A percentile compares a stretch with the other conserved stretches of the same genome.
Conservation (phyloP, 1,140 invertebrate species). For the Stegodyphus mimosarum region DNA sequence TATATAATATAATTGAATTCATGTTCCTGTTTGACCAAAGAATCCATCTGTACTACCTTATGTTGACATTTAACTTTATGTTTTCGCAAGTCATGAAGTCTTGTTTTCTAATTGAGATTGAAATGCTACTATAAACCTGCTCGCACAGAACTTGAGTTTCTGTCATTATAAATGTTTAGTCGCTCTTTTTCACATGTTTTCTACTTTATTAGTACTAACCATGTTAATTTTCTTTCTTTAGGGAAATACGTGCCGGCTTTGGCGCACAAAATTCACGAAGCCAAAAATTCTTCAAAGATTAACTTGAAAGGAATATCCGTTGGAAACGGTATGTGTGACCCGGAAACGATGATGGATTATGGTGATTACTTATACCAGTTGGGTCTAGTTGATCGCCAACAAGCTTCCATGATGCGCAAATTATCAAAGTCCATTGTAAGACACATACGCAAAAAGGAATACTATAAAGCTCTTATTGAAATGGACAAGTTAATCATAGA, state of each 20-base stretch:
- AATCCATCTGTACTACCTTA: too few species aligned
- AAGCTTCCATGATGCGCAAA: slow-evolving; percentile 58
- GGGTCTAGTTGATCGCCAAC: slow-evolving; percentile 78
- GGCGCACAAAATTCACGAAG: slow-evolving; percentile 79
- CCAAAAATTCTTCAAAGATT: slow-evolving; percentile 64
- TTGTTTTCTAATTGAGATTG: too few species aligned
- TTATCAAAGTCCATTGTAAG: slow-evolving; percentile 70
- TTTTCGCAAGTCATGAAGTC: too few species aligned
- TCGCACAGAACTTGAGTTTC: too few species aligned
- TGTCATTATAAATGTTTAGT: too few species aligned
- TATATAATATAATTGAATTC: too few species aligned
- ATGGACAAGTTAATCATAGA: slow-evolving; percentile 73
- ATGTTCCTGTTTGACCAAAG: too few species aligned
- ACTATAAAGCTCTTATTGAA: slow-evolving; percentile 75
- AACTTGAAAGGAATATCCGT: slow-evolving; percentile 76
- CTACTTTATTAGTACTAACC: too few species aligned
- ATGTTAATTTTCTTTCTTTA: slow-evolving; percentile 62
- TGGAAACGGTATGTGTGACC: slow-evolving; percentile 87
- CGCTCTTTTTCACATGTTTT: too few species aligned
- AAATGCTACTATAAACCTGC: too few species aligned
- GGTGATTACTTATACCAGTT: slow-evolving; percentile 84
- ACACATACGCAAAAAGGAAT: slow-evolving; percentile 74
- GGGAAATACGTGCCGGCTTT: slow-evolving; percentile 82
- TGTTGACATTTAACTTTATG: too few species aligned
- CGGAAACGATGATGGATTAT: slow-evolving; percentile 81